Percentiles rank a stretch among this genome's conserved stretches.
Evolutionary conservation across 2,113 vertebrate genomes (phyloP).

Genomic region (Cisticola juncidis): DNA sequence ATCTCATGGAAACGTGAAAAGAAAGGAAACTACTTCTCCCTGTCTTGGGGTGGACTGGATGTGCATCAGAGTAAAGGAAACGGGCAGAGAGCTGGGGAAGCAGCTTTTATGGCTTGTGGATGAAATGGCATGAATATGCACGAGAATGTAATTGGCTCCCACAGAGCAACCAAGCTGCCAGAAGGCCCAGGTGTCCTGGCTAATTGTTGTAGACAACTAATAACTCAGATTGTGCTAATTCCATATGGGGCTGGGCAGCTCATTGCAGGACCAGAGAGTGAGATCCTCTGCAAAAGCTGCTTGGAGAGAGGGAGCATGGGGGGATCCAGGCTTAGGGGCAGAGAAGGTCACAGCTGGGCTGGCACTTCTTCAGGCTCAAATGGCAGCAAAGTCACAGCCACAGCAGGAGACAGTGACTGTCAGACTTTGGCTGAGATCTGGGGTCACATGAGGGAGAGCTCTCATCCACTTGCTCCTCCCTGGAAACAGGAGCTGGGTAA

Average conservation of each 20-base stretch:
- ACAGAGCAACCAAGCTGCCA: slow-evolving; percentile 44
- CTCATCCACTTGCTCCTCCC: background rate
- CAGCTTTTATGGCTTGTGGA: background rate
- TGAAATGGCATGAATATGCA: slow-evolving; percentile 63
- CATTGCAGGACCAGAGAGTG: slow-evolving; percentile 33
- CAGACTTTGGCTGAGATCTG: background rate
- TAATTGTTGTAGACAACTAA: slow-evolving; percentile 82
- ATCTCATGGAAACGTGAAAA: slow-evolving; percentile 3
- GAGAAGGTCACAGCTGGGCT: background rate
- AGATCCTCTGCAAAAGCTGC: background rate
- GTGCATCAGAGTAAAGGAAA: background rate
- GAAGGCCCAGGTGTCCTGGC: slow-evolving; percentile 57
- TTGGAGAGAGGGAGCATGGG: background rate
- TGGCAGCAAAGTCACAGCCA: background rate
- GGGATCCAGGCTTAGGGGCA: background rate
- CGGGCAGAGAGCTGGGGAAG: background rate
- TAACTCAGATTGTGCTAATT: slow-evolving; percentile 72
- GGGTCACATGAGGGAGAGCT: background rate
- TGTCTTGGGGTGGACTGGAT: background rate
- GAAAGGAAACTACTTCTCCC: background rate
- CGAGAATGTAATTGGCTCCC: slow-evolving; percentile 67
- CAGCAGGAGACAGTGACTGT: background rate
- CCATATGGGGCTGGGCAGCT: slow-evolving; percentile 27
- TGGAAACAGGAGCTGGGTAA: background rate
- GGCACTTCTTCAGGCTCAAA: background rate